These are phyloP conservation scores for Cerastis leucographa DNA, from an alignment of 2,888 invertebrate species.

Conservation along the genomic window DNA sequence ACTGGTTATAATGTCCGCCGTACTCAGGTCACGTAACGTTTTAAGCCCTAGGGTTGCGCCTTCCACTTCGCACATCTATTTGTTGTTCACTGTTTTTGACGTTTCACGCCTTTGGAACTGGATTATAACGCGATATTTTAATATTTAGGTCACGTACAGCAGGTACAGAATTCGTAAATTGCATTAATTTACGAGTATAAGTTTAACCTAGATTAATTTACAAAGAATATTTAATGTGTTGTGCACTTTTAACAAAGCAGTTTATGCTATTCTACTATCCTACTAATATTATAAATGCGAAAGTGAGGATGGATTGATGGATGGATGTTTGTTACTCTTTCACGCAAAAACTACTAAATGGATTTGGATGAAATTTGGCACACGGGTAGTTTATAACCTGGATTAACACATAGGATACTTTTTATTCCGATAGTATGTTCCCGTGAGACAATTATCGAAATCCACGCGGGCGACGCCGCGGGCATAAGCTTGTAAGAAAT, in stretches of 20 bases:
- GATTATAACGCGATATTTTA: conserved; percentile 63
- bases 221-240: conserved; percentile 18
- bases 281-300: too few species aligned
- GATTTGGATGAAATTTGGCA: too few species aligned
- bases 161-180: conserved; percentile 52
- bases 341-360: too few species aligned
- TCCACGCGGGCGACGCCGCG: too few species aligned
- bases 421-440: too few species aligned
- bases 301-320: too few species aligned
- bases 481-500: too few species aligned
- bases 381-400: too few species aligned
- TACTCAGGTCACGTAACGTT: conserved; percentile 82
- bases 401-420: too few species aligned
- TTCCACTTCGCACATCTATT: conserved; percentile 78
- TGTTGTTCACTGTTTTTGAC: conserved; percentile 80
- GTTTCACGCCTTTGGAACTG: conserved; percentile 78
- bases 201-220: conserved; percentile 40
- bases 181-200: conserved; percentile 38
- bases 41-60: conserved; percentile 79
- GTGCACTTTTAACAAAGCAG: conserved; percentile 13
- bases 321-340: too few species aligned
- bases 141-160: conserved; percentile 55
- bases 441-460: too few species aligned
- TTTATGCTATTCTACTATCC: too few species aligned
- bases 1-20: conserved; percentile 81